Base-by-base conservation (phyloP, 2,888 invertebrate genomes). In the Melieria crassipennis region DNA sequence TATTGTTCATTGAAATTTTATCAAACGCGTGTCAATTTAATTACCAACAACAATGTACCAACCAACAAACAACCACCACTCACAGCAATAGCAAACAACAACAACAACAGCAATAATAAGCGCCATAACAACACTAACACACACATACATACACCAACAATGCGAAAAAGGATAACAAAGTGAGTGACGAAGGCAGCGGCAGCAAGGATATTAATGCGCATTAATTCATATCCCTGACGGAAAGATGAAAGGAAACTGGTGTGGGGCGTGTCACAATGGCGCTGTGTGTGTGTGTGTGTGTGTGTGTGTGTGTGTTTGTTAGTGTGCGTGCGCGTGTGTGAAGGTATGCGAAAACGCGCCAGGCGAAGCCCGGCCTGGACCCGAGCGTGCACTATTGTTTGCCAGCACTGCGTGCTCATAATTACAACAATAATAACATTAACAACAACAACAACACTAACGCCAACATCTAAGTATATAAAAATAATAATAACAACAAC, bases 141-240 rank as follows among this genome's bases (percentile, higher is more conserved):
- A 42, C 48, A 68, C 48, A n/a, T 64, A 63, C 11, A 13, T 62
- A 67, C 30, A 30, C 30, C 30, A 30, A 30, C 30, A 30, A 30
- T 30, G 30, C 30, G 30, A 30, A 30, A 10, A 60, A 58, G 57
- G 57, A 66, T 58, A 61, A 55, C 43, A 30, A 52, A 58, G 68
- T 56, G 68, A 64, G 63, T 61, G 65, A 69, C 64, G 64, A 73
- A 57, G 30, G 46, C 69, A 73, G 64, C 55, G 3, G 46, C 56
- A 46, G 9, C 43, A 55, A 57, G 57, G 64, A 62, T 62, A 64
- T 50, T 45, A 47, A 30, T 42, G 48, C 56, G 63, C 56, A 16
- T 57, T 64, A 64, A 56, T n/a, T 61, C 50, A 52, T 50, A 68
- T 46, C 13, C 57, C 64, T 55, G 52, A 48, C 46, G 46, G 52